Base-by-base conservation (phyloP, 2,797 vertebrate genomes). In the Aulostomus chinensis region DNA sequence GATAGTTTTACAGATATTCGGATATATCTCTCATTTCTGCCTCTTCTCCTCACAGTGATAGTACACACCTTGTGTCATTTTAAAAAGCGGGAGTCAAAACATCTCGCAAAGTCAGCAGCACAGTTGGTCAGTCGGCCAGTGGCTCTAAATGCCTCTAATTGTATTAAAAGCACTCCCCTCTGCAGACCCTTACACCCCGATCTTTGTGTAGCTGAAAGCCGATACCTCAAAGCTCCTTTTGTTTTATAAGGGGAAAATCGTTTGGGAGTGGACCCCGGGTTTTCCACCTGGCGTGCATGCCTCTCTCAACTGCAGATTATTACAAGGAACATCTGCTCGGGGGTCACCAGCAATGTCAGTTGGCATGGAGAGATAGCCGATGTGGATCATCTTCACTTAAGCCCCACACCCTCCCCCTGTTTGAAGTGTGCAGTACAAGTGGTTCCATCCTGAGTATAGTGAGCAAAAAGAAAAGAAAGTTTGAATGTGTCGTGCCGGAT, bases 161-260 rank as follows among this genome's bases (percentile, higher is more conserved):
- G 88, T 88, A 88, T 87, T 83, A 88, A 87, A 88, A 88, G 78
- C 83, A 81, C 70, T 76, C 80, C 73, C 81, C 69, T 84, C 69
- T 58, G 68, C 55, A 66, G 81, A 46, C 72, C 63, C 84, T 86
- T 81, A 83, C 78, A 83, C 85, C 81, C 79, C 68, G 59, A 84
- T 83, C 86, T 87, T 86, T 87, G 83, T 88, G 85, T 83, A 68
- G 12, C 56, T 30, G 90, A 89, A 91, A 92, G 81, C 53, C 60
- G 86, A 91, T 87, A 87, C 86, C 90, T 90, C 88, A 92, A 89
- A 89, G 88, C 88, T 84, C 68, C 88, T 90, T 91, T 91, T 91
- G 89, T 91, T 91, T 89, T 88, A 86, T 82, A 76, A 50, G 58
- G 69, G 62, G 68, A 64, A 78, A 81, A 80, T 84, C 62, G 73